These are phyloP conservation scores for Dascyllus trimaculatus DNA, from an alignment of 2,113 vertebrate species.

Conservation along the genomic window DNA sequence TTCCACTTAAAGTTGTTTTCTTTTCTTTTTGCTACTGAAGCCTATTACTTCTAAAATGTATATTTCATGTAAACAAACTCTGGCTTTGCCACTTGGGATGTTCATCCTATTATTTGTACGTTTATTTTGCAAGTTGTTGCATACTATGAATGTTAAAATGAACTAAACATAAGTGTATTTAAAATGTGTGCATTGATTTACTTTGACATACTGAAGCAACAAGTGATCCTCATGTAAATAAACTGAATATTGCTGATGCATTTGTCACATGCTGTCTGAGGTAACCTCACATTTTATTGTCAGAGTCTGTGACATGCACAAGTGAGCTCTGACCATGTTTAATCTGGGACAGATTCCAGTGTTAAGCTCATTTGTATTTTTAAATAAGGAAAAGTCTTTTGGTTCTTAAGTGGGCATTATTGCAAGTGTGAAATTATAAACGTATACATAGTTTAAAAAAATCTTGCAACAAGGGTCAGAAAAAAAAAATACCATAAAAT, in stretches of 20 bases:
- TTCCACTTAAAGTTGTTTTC: not conserved
- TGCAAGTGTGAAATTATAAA: too few species aligned
- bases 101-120: conserved; percentile 12
- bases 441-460: too few species aligned
- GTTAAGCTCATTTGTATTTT: too few species aligned
- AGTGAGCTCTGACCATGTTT: not conserved
- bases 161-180: conserved; percentile 24
- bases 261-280: not conserved
- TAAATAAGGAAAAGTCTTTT: too few species aligned
- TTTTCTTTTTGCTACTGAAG: not conserved
- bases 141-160: conserved; percentile 21
- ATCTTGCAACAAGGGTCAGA: too few species aligned
- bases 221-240: conserved; percentile 42
- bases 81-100: conserved; percentile 14
- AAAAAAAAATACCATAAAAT: too few species aligned
- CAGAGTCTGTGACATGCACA: not conserved
- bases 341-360: too few species aligned
- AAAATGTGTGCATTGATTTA: conserved; percentile 14
- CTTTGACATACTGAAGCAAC: conserved; percentile 13
- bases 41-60: conserved; percentile 13
- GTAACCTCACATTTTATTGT: not conserved
- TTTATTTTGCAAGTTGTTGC: conserved; percentile 7
- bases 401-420: too few species aligned
- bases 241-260: conserved; percentile 28
- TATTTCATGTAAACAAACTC: not conserved